phyloP scores from a whole-genome alignment of 2,113 vertebrate species.

The Thalassarche chlororhynchos region DNA sequence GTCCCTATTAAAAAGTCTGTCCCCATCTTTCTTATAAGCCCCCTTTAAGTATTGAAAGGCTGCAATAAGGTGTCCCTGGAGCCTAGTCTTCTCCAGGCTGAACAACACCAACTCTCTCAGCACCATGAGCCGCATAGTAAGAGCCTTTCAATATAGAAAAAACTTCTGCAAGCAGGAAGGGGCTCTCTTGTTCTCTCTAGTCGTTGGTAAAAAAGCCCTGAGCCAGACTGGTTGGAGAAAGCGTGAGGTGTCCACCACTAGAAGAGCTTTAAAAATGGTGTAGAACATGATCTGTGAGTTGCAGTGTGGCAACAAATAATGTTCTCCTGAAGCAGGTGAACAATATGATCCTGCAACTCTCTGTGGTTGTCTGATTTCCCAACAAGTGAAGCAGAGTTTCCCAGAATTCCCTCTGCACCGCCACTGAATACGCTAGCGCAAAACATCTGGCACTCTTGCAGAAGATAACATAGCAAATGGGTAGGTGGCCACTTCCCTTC shows the following conservation, averaged over 20 bases:
- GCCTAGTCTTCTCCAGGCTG: not conserved
- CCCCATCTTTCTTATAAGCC: not conserved
- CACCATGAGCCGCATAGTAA: not conserved
- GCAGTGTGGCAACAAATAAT: not conserved
- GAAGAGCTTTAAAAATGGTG: not conserved
- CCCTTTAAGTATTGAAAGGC: not conserved
- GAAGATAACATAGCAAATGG: not conserved
- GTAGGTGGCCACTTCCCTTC: not conserved
- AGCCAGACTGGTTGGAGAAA: not conserved
- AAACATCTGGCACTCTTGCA: not conserved
- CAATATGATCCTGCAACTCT: not conserved
- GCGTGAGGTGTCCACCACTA: not conserved
- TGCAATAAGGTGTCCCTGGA: accelerated
- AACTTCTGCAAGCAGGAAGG: not conserved
- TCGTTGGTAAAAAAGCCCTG: not conserved
- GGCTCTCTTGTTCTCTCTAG: not conserved
- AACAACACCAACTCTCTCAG: not conserved
- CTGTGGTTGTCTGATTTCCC: not conserved
- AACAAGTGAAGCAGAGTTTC: not conserved
- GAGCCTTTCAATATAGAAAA: not conserved
- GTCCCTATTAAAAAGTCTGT: not conserved
- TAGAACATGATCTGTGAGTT: not conserved
- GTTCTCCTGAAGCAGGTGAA: not conserved
- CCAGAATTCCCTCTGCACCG: not conserved
- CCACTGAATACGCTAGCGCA: accelerated